Base-by-base conservation (phyloP, 2,797 vertebrate species). In the Meda fulgida region DNA sequence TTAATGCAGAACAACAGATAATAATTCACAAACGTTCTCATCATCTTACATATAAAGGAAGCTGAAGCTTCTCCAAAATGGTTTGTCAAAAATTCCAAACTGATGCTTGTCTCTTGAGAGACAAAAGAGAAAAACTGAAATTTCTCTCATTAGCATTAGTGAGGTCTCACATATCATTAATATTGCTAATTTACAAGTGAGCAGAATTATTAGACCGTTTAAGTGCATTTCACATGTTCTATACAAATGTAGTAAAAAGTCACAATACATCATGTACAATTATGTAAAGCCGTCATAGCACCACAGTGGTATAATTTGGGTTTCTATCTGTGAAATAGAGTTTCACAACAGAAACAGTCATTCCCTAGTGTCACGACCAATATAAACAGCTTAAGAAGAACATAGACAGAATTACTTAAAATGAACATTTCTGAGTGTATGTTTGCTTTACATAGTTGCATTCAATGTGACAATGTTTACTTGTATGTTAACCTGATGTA, bases 151-250 rank as follows among this genome's bases (percentile, higher is more conserved):
- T 48, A 48, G 51, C 18, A 48, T 83, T 85, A 53, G 48, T 89
- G 67, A 82, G 72, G 36, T 71, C 71, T 86, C 36, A 84, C 70
- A 85, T 76, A 78, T 80, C 16, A 71, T 80, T 79, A 77, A 87
- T 88, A 85, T 89, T 89, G 88, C 80, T 88, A 84, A 46, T 77
- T 89, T 81, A 85, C 79, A 84, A 86, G 87, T 85, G 79, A 87
- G 66, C 82, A 86, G 63, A 84, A 70, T 86, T 73, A 87, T 79
- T 86, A 86, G 80, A 89, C 67, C 46, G 79, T 34, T 63, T 53
- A 85, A 69, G 75, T 84, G 76, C 38, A 78, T 72, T 46, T 76
- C 66, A 79, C 29, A 48, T 87, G 71, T 58, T 81, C 77, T 86
- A 77, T 88, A 89, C 84, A 91, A 89, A 88, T 81, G 80, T 38